phyloP scores from a whole-genome alignment of 2,888 invertebrate genomes.

The Lomographa bimaculata region DNA sequence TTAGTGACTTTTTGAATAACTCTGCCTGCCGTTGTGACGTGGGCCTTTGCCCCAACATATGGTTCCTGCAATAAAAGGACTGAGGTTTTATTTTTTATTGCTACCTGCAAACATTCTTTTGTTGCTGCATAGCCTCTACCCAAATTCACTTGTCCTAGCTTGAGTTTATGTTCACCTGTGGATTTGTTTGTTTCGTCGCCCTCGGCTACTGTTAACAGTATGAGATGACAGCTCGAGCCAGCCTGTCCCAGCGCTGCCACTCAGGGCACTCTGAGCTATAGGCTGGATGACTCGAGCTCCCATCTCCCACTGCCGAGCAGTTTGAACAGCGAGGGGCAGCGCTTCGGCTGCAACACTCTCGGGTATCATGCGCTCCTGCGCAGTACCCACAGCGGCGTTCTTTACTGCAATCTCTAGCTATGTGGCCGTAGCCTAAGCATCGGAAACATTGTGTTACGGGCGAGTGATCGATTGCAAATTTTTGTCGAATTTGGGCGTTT shows the following conservation, averaged over 20 bases:
- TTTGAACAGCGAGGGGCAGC: neutral
- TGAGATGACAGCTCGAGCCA: neutral
- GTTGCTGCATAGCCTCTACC: neutral
- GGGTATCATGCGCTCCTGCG: neutral
- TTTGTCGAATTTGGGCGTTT: neutral
- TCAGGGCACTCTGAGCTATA: slow-evolving; percentile 1
- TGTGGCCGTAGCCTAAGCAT: neutral
- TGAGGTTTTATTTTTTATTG: neutral
- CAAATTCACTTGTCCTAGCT: neutral
- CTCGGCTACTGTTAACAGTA: slow-evolving; percentile 1
- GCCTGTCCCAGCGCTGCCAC: slow-evolving; percentile 1
- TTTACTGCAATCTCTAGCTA: neutral
- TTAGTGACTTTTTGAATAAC: neutral
- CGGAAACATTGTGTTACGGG: neutral
- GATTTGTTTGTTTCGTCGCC: neutral
- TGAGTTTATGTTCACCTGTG: neutral
- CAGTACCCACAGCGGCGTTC: neutral
- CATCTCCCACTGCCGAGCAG: neutral
- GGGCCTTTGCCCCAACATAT: neutral
- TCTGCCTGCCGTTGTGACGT: neutral
- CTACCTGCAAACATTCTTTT: neutral
- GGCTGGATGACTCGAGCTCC: neutral
- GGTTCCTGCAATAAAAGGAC: neutral
- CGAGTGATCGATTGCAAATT: slow-evolving; percentile 3
- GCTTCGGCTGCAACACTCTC: neutral